Percentiles rank a stretch among this genome's conserved stretches.
Evolutionary conservation across 2,113 vertebrate species (phyloP).

Genomic region (Fregetta grallaria): DNA sequence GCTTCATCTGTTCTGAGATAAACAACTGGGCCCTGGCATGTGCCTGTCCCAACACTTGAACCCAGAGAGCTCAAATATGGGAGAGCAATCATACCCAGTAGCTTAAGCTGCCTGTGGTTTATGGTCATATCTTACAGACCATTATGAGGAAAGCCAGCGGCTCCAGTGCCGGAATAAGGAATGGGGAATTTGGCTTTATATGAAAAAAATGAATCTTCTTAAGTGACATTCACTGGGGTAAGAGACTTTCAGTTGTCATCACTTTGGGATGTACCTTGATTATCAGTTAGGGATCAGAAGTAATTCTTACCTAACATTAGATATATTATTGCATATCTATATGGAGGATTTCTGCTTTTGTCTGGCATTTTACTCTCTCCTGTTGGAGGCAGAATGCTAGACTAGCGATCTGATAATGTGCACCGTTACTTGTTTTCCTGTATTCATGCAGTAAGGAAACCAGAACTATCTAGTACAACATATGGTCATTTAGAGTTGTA

Average conservation of each 20-base stretch:
- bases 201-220: background rate
- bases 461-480: background rate
- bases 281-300: background rate
- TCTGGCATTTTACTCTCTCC: background rate
- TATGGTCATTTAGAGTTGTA: background rate
- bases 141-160: accelerated
- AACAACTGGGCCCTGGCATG: background rate
- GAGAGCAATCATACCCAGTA: background rate
- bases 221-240: background rate
- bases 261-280: background rate
- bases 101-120: background rate
- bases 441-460: background rate
- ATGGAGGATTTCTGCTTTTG: background rate
- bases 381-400: background rate
- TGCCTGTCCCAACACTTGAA: background rate
- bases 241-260: background rate
- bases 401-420: background rate
- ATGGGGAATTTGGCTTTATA: background rate
- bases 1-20: background rate
- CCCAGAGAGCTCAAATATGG: background rate
- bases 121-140: background rate
- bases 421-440: background rate
- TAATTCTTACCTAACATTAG: background rate
- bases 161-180: background rate
- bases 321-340: background rate